Percentiles rank a stretch among this genome's conserved stretches.
phyloP scores from a whole-genome alignment of 1,140 invertebrate species.

The Rhagoletis pomonella region DNA sequence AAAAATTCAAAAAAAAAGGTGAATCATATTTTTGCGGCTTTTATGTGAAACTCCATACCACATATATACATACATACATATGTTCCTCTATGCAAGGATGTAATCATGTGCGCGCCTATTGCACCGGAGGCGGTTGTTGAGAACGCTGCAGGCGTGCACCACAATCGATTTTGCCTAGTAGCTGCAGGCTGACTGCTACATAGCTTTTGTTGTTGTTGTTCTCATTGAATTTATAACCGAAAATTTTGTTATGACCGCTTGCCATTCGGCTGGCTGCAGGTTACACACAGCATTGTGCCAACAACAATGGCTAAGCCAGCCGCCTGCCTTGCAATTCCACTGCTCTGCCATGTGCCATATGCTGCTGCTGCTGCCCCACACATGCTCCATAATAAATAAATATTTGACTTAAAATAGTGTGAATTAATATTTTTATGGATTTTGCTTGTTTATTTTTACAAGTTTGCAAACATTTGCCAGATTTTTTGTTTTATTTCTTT shows the following conservation, averaged over 20 bases:
- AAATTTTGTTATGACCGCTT: constrained; percentile 28
- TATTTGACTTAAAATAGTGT: constrained; percentile 53
- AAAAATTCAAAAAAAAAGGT: constrained; percentile 15
- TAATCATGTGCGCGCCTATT: background rate
- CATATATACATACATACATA: background rate
- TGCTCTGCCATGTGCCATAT: background rate
- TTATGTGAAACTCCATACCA: background rate
- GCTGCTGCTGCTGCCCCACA: constrained; percentile 19
- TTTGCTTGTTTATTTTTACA: constrained; percentile 51
- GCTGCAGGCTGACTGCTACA: background rate
- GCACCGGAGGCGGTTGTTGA: background rate
- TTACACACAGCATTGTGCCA: background rate
- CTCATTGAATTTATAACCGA: constrained; percentile 27
- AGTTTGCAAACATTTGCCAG: constrained; percentile 7
- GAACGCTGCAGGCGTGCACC: background rate
- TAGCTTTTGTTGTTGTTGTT: background rate
- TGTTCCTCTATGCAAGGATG: background rate
- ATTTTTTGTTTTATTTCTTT: constrained; percentile 24
- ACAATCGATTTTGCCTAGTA: background rate
- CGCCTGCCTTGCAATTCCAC: background rate
- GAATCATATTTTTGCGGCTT: constrained; percentile 3
- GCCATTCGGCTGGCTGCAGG: constrained; percentile 3
- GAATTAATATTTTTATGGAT: constrained; percentile 53
- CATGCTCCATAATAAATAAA: constrained; percentile 48
- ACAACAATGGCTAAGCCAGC: background rate